Evolutionary conservation across 2,888 invertebrate genomes (phyloP), one percentile per base, ranked within the genome.

Genomic region (Cheilosia variabilis): DNA sequence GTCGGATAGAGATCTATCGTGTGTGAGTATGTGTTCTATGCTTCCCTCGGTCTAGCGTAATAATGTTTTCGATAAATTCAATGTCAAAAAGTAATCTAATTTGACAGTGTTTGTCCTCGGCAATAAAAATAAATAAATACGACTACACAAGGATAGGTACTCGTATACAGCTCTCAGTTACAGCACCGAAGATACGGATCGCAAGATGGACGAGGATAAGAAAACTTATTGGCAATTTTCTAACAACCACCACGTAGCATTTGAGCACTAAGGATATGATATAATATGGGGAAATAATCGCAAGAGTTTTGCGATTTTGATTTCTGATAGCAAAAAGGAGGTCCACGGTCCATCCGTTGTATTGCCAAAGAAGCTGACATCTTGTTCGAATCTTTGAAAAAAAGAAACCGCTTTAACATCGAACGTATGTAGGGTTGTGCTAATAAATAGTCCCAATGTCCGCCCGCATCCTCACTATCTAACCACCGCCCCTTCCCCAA

Each of bases 61-160:
- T 86, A 71, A 76, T 65, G 58, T 71, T 71, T 71, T 66, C 86
- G 77, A 86, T 81, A 86, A 81, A 86, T 86, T 81, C 73, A 86
- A 86, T 77, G 86, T 86, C 86, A 86, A 86, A 77, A 76, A 68
- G 72, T 66, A 81, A 86, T 81, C 76, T 81, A 86, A 86, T 86
- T 86, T 72, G 86, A 77, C 72, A 77, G 62, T 72, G 81, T 77
- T 76, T 81, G 80, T 76, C 55, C 47, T 76, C 43, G 17, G 45
- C 71, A 63, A 68, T 77, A 55, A 71, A 57, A 68, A 43, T 17
- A 80, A 34, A 75, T 41, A 37, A 63, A 77, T 15, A 57, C 55
- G 50, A 66, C 43, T 57, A 58, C 45, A 15, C 41, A 47, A 27
- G 24, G 37, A 19, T 60, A 45, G 34, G 41, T 10, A 34, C 10